A percentile compares a stretch with the other conserved stretches of the same genome.
Conservation (phyloP, 2,113 vertebrate species). For the Catharus bicknelli region DNA sequence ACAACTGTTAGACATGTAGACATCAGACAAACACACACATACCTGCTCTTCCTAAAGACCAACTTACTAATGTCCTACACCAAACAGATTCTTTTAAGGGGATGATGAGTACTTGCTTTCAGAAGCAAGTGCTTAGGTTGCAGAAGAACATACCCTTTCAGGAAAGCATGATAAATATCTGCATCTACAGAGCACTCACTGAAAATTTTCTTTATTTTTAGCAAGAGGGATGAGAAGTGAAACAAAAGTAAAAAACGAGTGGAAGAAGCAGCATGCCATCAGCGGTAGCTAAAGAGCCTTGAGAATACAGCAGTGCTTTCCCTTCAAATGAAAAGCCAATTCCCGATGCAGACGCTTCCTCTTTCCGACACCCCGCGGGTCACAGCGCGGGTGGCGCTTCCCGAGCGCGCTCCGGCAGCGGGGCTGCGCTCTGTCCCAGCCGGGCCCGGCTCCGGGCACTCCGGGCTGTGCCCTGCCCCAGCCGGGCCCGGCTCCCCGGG, state of each 20-base stretch:
- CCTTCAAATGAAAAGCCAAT: not conserved
- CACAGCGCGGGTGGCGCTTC: not conserved
- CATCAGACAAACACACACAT: not conserved
- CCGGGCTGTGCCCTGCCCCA: not conserved
- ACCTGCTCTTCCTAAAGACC: not conserved
- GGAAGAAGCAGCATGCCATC: not conserved
- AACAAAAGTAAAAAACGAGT: not conserved
- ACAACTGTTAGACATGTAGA: not conserved
- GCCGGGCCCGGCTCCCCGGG: not conserved
- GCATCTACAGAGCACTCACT: not conserved
- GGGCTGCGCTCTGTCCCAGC: too few species aligned
- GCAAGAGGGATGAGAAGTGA: not conserved
- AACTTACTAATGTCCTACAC: not conserved
- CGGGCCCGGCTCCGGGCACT: not conserved
- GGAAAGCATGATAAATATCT: not conserved
- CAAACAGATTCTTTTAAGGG: not conserved
- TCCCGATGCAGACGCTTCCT: fast-evolving
- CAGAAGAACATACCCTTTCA: not conserved
- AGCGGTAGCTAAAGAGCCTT: not conserved
- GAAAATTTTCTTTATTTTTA: not conserved
- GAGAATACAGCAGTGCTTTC: not conserved
- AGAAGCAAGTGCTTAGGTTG: not conserved
- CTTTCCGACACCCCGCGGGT: not conserved
- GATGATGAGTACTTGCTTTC: not conserved
- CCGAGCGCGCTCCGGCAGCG: not conserved